These are phyloP conservation scores for Baccha elongata DNA, from an alignment of 2,888 invertebrate species.

Conservation along the genomic window DNA sequence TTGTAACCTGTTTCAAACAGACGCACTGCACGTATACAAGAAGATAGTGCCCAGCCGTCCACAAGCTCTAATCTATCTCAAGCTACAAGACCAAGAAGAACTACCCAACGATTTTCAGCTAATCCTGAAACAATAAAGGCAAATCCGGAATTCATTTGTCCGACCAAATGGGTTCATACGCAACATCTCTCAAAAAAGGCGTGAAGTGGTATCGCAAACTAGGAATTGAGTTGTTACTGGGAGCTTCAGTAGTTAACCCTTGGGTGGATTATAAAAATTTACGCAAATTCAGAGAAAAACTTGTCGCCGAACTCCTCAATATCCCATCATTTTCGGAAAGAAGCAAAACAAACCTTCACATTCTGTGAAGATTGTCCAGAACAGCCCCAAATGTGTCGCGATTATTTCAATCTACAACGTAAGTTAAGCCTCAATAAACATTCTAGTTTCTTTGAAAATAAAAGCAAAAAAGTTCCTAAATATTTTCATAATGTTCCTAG, in stretches of 20 bases:
- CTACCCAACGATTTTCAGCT: background rate
- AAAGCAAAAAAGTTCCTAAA: background rate
- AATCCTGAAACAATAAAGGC: constrained; percentile 76
- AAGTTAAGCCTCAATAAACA: background rate
- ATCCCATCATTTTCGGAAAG: background rate
- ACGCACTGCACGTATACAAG: constrained; percentile 13
- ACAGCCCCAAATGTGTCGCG: too few species aligned
- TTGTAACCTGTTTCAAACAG: background rate
- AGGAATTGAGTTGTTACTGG: constrained; percentile 22
- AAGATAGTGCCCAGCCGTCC: constrained; percentile 3
- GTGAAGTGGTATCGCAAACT: constrained; percentile 54
- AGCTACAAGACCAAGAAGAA: constrained; percentile 19
- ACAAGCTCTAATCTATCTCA: constrained; percentile 21
- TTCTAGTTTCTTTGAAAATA: background rate
- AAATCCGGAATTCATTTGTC: constrained; percentile 77
- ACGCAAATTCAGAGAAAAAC: constrained; percentile 5
- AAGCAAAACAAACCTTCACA: background rate
- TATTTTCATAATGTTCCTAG: background rate
- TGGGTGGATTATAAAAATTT: background rate
- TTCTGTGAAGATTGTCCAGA: background rate
- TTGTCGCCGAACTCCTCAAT: constrained; percentile 1
- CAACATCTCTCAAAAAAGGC: constrained; percentile 75
- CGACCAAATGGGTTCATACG: constrained; percentile 76
- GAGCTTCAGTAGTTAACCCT: constrained; percentile 11
- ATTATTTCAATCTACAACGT: background rate